A percentile compares a stretch with the other conserved stretches of the same genome.
Evolutionary conservation across 2,113 vertebrate genomes (phyloP).

Genomic region (Alosa alosa): DNA sequence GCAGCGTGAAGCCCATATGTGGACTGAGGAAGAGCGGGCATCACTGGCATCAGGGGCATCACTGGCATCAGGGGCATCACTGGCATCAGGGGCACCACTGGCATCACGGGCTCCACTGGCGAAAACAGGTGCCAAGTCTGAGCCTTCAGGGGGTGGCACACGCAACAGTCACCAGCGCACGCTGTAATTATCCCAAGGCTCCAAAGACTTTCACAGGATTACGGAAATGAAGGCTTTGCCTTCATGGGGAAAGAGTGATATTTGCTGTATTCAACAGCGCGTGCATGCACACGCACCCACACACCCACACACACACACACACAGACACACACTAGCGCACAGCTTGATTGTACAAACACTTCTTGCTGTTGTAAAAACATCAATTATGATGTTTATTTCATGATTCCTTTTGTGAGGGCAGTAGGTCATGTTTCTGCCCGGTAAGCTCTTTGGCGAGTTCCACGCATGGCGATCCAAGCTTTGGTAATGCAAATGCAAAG

Average conservation of each 20-base stretch:
- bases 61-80: too few species aligned
- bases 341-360: neutral
- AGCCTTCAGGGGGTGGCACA: neutral
- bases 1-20: neutral
- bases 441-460: neutral
- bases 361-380: neutral
- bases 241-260: neutral
- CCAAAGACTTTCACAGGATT: neutral
- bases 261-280: neutral
- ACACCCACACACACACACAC: neutral
- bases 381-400: neutral
- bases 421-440: neutral
- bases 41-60: too few species aligned
- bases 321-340: slow-evolving; percentile 28
- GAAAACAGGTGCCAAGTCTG: neutral
- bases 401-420: neutral
- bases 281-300: neutral
- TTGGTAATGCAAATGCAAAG: neutral
- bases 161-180: neutral
- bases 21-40: neutral
- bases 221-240: neutral
- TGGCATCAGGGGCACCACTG: too few species aligned
- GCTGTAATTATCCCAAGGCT: neutral
- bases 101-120: neutral
- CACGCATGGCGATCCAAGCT: neutral